Percentiles rank a stretch among this genome's conserved stretches.
Evolutionary conservation across 2,888 invertebrate genomes (phyloP).

Genomic region (Cistogaster globosa): DNA sequence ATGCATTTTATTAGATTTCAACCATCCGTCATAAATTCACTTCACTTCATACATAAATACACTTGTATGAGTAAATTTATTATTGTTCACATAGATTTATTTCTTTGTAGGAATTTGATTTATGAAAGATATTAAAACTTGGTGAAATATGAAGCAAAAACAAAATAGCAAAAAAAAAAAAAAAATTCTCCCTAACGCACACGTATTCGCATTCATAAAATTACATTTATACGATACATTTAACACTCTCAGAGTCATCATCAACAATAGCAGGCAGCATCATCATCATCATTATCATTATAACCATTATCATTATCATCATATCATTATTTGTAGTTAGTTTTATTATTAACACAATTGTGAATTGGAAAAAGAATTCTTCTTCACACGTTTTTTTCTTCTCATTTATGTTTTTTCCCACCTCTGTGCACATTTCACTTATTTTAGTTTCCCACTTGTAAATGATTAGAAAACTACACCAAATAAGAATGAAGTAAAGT

Average conservation of each 20-base stretch:
- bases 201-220: not conserved
- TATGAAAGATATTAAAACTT: conserved; percentile 43
- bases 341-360: conserved; percentile 40
- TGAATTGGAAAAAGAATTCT: conserved; percentile 16
- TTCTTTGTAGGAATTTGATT: conserved; percentile 33
- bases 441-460: not conserved
- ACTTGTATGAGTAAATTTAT: conserved; percentile 9
- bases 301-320: not conserved
- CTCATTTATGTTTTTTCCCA: conserved; percentile 20
- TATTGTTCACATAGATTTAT: not conserved
- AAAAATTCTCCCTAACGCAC: not conserved
- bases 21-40: not conserved
- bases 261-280: not conserved
- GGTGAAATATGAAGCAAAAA: conserved; percentile 33
- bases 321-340: not conserved
- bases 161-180: not conserved
- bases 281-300: not conserved
- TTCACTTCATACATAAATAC: not conserved
- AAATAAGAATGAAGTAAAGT: not conserved
- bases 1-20: conserved; percentile 3
- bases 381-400: conserved; percentile 19
- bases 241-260: not conserved
- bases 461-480: not conserved
- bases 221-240: not conserved
- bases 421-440: not conserved